Evolutionary conservation across 2,113 vertebrate species (phyloP).

Genomic region (Anser cygnoides): DNA sequence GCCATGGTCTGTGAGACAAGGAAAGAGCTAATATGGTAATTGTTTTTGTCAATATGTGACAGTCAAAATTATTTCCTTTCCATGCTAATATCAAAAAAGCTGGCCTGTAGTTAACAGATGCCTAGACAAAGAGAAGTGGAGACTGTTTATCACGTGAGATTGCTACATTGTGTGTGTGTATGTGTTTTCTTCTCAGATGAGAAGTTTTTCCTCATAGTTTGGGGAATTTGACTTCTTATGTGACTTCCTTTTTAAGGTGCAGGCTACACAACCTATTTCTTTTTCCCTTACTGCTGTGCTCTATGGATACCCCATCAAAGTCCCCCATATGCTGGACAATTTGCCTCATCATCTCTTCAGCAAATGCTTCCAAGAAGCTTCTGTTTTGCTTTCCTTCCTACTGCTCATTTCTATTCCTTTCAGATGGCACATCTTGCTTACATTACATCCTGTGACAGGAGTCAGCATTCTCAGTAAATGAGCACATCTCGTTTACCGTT

Average conservation of each 20-base stretch:
- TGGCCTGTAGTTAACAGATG: neutral
- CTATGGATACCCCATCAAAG: neutral
- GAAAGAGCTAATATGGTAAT: neutral
- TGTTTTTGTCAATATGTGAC: neutral
- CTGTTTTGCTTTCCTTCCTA: neutral
- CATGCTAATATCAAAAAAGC: neutral
- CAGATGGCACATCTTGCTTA: neutral
- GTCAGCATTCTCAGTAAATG: neutral
- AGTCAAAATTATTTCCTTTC: neutral
- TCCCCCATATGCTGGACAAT: neutral
- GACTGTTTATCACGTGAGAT: neutral
- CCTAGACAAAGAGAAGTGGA: rapidly evolving
- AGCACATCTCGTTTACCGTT: neutral
- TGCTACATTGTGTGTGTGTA: neutral
- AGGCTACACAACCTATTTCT: neutral
- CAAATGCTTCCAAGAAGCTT: neutral
- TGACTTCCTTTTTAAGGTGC: neutral
- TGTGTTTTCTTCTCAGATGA: neutral
- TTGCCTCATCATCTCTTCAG: neutral
- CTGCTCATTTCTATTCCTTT: neutral
- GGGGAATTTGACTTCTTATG: neutral
- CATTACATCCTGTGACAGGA: neutral
- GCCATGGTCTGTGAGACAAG: neutral
- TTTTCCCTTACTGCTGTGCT: neutral
- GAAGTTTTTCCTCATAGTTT: neutral